Evolutionary conservation across 1,140 invertebrate species (phyloP).

Genomic region (Habropoda laboriosa): DNA sequence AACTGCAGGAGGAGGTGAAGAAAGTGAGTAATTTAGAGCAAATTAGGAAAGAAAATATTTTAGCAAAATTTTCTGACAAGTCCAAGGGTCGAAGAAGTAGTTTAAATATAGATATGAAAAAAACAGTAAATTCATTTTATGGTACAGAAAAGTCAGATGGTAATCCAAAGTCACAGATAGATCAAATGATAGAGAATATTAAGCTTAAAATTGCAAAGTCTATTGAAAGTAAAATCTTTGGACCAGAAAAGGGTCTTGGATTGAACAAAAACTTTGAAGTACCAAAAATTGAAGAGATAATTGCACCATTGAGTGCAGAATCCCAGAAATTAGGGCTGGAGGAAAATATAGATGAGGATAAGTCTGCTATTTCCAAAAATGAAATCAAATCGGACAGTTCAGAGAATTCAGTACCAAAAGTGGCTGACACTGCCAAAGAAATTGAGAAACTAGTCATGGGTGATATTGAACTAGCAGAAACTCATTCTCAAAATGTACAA

Average conservation of each 20-base stretch:
- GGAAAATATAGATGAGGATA: slow-evolving; percentile 69
- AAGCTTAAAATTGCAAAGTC: slow-evolving; percentile 78
- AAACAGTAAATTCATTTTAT: slow-evolving; percentile 72
- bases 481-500: slow-evolving; percentile 60
- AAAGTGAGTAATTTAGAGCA: slow-evolving; percentile 62
- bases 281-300: slow-evolving; percentile 77
- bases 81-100: slow-evolving; percentile 75
- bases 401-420: slow-evolving; percentile 78
- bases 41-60: slow-evolving; percentile 70
- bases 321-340: slow-evolving; percentile 74
- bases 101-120: slow-evolving; percentile 78
- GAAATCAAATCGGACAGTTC: slow-evolving; percentile 69
- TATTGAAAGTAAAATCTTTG: slow-evolving; percentile 76
- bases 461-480: slow-evolving; percentile 72
- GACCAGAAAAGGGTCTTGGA: slow-evolving; percentile 70
- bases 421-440: slow-evolving; percentile 82
- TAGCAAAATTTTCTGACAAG: slow-evolving; percentile 70
- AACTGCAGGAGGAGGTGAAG: slow-evolving; percentile 59
- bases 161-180: slow-evolving; percentile 73
- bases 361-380: slow-evolving; percentile 67
- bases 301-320: slow-evolving; percentile 75
- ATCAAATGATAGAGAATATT: slow-evolving; percentile 79
- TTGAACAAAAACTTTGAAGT: slow-evolving; percentile 75
- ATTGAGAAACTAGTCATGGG: slow-evolving; percentile 82
- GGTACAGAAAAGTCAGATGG: slow-evolving; percentile 69